Base-by-base conservation (phyloP, 2,113 vertebrate genomes). In the Emydura subglobosa region DNA sequence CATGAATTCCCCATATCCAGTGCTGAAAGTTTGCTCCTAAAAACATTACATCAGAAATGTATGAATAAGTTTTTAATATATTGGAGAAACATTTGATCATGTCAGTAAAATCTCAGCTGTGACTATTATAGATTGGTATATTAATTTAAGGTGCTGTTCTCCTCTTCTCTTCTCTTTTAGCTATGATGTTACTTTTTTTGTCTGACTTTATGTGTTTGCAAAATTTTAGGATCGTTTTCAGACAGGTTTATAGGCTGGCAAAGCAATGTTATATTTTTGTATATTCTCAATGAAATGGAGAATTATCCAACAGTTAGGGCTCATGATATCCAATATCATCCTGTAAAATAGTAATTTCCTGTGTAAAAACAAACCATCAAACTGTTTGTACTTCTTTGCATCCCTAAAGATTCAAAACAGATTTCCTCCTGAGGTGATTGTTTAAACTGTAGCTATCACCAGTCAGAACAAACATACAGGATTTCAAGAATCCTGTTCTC, bases 281-380 rank as follows among this genome's bases (percentile, higher is more conserved):
- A 34, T 47, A 78, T 84, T 29, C 14, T 68, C n/a, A 86, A 88
- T 85, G 65, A 90, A 91, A 95, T 79, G 78, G 82, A 79, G 54
- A 82, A 90, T 86, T 87, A 89, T 51, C 11, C 49, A 83, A 74
- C 50, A 95, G 90, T 86, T 94, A 88, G 10, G 7, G 39, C 53
- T 89, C 86, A 65, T 87, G 42, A 76, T 91, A 90, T 82, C 78
- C 68, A 95, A 79, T 85, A 92, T 53, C 39, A 90, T 88, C 42
- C 34, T 83, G 88, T 93, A 55, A 92, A 90, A 53, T 8, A 51
- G 82, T 83, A 90, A 94, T 96, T 92, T 97, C 90, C 94, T 94
- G 81, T 74, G 13, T 93, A 76, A 84, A 93, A 96, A 88, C 13
- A 93, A 93, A 90, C 49, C 47, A 14, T 59, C 87, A 59, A 96